Evolutionary conservation across 2,888 invertebrate genomes (phyloP).

Genomic region (Ochropacha duplaris): DNA sequence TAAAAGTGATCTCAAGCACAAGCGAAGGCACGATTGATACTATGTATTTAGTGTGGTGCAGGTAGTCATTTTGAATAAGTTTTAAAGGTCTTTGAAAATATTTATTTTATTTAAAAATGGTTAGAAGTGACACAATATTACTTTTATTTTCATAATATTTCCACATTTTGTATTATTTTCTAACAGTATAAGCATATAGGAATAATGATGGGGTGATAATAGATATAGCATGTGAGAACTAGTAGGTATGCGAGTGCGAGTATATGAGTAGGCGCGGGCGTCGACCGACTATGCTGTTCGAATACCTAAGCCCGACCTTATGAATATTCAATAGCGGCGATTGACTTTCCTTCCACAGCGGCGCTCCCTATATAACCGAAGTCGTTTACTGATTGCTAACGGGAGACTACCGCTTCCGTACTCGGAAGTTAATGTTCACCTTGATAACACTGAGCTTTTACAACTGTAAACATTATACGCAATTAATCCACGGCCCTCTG

Average conservation of each 20-base stretch:
- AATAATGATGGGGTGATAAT: neutral
- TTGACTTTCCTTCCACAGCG: slow-evolving; percentile 68
- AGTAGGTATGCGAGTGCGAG: slow-evolving; percentile 49
- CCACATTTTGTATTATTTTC: no score
- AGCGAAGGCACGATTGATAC: neutral
- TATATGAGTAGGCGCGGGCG: slow-evolving; percentile 55
- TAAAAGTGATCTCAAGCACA: neutral
- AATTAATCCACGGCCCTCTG: neutral
- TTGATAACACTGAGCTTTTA: slow-evolving; percentile 27
- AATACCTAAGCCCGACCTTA: slow-evolving; percentile 63
- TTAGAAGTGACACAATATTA: neutral
- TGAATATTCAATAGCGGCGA: slow-evolving; percentile 65
- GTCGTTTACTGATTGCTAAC: slow-evolving; percentile 47
- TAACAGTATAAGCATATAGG: neutral
- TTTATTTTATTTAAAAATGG: no score
- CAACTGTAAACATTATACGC: slow-evolving; percentile 7
- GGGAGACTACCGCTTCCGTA: slow-evolving; percentile 47
- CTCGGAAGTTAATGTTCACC: slow-evolving; percentile 44
- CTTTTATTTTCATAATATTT: no score
- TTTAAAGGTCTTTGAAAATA: no score
- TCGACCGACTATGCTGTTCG: slow-evolving; percentile 60
- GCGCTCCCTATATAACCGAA: slow-evolving; percentile 48
- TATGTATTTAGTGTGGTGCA: neutral
- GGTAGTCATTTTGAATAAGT: neutral
- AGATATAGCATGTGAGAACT: slow-evolving; percentile 35